Percentiles rank a stretch among this genome's conserved stretches.
phyloP scores from a whole-genome alignment of 2,888 invertebrate genomes.

The Zygogramma bicolorata region DNA sequence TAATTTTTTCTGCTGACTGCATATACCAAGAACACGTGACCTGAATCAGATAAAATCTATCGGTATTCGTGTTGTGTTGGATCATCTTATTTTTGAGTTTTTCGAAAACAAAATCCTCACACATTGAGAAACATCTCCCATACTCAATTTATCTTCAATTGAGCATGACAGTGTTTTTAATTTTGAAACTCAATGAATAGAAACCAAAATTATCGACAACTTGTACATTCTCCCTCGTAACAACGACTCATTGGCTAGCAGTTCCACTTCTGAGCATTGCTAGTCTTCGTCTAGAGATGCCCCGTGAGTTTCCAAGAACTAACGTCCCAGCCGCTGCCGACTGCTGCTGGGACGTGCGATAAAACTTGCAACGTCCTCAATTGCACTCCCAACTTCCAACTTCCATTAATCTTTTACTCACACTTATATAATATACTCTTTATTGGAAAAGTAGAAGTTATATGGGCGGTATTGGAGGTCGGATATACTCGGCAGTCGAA shows the following conservation, averaged over 20 bases:
- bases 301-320: conserved; percentile 14
- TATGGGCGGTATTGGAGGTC: neutral
- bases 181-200: no score
- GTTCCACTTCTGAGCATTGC: neutral
- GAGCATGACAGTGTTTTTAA: no score
- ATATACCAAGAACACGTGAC: no score
- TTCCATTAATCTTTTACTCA: conserved; percentile 34
- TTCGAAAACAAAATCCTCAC: no score
- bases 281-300: conserved; percentile 20
- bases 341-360: conserved; percentile 31
- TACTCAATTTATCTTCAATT: no score
- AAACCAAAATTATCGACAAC: neutral
- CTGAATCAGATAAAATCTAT: no score
- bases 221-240: neutral
- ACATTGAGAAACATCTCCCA: no score
- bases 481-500: neutral
- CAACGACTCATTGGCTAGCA: neutral
- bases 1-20: no score
- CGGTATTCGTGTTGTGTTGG: no score
- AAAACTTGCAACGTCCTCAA: conserved; percentile 34
- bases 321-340: conserved; percentile 31
- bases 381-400: conserved; percentile 23
- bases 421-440: conserved; percentile 22
- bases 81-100: no score
- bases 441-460: conserved; percentile 1